Percentiles rank a stretch among this genome's conserved stretches.
phyloP scores from a whole-genome alignment of 2,113 vertebrate genomes.

The Brachyistius frenatus region DNA sequence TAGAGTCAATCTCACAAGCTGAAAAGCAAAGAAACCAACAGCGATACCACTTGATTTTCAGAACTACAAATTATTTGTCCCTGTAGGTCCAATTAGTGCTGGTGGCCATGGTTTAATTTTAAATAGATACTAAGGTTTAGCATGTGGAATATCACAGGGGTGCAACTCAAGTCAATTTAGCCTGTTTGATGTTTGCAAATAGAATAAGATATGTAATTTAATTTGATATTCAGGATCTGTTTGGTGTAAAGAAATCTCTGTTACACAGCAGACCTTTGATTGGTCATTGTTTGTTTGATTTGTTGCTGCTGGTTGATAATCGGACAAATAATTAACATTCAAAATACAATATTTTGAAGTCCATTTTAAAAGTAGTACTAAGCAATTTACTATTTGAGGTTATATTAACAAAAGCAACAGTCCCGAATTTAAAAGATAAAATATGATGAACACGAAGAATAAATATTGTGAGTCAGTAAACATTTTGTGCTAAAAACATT shows the following conservation, averaged over 20 bases:
- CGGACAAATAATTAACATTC: background rate
- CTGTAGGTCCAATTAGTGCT: conserved; percentile 62
- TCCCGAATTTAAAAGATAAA: background rate
- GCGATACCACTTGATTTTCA: conserved; percentile 41
- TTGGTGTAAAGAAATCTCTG: conserved; percentile 2
- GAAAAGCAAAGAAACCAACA: conserved; percentile 34
- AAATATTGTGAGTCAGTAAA: too few relatives aligned
- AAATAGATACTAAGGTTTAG: conserved; percentile 29
- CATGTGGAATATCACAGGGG: conserved; percentile 25
- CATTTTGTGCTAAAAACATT: too few relatives aligned
- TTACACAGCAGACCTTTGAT: conserved; percentile 26
- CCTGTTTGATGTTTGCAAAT: conserved; percentile 16
- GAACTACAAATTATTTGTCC: conserved; percentile 58
- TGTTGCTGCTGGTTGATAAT: conserved; percentile 6
- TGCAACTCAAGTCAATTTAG: conserved; percentile 26
- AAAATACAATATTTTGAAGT: background rate
- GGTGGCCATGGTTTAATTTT: conserved; percentile 47
- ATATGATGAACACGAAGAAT: too few relatives aligned
- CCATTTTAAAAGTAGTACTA: background rate
- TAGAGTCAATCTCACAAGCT: conserved; percentile 56
- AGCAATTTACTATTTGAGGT: background rate
- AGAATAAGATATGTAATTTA: background rate
- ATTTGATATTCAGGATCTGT: conserved; percentile 25
- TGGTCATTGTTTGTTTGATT: conserved; percentile 12
- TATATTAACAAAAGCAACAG: background rate